A percentile compares a stretch with the other conserved stretches of the same genome.
phyloP scores from a whole-genome alignment of 1,140 invertebrate genomes.

The Paramacrobiotus metropolitanus region DNA sequence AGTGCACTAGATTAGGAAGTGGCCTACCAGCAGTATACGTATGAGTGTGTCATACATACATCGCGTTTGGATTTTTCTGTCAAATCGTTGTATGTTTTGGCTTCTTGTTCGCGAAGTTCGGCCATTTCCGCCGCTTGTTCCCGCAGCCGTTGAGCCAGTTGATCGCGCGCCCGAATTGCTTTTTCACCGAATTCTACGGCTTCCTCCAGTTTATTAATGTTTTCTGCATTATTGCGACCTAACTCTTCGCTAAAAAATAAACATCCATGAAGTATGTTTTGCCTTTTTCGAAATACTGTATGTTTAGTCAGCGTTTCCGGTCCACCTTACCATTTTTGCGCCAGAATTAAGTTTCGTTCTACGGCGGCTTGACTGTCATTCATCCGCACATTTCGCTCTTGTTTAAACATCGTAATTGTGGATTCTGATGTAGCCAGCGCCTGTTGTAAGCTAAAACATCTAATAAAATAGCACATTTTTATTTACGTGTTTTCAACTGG shows the following conservation, averaged over 20 bases:
- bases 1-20: too few species aligned
- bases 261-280: too few species aligned
- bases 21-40: too few species aligned
- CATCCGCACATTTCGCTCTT: neutral
- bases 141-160: neutral
- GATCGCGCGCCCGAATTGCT: neutral
- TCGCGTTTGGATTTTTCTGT: neutral
- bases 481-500: too few species aligned
- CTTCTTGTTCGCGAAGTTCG: neutral
- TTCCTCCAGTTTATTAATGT: neutral
- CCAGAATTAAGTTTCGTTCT: neutral
- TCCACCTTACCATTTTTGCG: conserved; percentile 2
- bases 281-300: too few species aligned
- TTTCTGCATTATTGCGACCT: neutral
- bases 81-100: neutral
- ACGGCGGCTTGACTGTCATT: neutral
- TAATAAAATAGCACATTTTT: too few species aligned
- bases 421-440: neutral
- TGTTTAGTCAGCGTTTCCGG: too few species aligned
- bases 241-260: neutral
- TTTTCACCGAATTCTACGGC: conserved; percentile 2
- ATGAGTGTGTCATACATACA: too few species aligned
- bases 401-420: neutral
- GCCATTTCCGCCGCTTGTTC: neutral
- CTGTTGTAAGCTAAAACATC: neutral